Conservation (phyloP, 2,888 invertebrate genomes). For the Listrodromus nycthemerus region DNA sequence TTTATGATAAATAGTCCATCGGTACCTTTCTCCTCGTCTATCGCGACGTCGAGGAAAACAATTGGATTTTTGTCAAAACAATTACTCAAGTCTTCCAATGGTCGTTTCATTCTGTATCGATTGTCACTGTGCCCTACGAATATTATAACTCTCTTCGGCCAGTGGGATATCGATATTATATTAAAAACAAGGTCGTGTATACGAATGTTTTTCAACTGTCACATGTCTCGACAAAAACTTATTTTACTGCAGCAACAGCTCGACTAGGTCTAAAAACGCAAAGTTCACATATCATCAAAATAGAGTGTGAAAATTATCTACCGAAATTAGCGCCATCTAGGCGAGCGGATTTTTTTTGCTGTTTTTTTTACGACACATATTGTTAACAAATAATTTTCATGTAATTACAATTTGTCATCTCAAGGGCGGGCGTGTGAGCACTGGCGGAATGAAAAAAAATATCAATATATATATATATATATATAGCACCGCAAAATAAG, state of each 20-base stretch:
- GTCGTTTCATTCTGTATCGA: constrained; percentile 71
- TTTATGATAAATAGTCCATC: neutral
- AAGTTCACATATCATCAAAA: constrained; percentile 9
- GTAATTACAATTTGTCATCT: neutral
- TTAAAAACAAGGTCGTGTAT: neutral
- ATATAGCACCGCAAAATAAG: neutral
- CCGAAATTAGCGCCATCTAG: constrained; percentile 36
- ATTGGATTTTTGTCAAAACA: constrained; percentile 86
- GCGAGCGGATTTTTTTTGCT: neutral
- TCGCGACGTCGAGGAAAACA: constrained; percentile 90
- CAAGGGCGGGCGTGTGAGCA: neutral
- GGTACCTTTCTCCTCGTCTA: constrained; percentile 89
- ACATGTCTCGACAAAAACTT: neutral
- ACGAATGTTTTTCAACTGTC: constrained; percentile 3
- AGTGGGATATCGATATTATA: neutral
- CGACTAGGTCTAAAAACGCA: neutral
- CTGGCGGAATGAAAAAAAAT: neutral
- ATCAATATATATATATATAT: neutral
- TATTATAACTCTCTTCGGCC: neutral
- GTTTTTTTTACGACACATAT: neutral
- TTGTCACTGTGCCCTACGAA: neutral
- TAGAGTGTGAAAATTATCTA: constrained; percentile 1
- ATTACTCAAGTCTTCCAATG: constrained; percentile 65
- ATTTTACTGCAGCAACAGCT: neutral
- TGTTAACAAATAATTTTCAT: neutral